phyloP scores from a whole-genome alignment of 2,888 invertebrate species.

The Calameuta pallipes region DNA sequence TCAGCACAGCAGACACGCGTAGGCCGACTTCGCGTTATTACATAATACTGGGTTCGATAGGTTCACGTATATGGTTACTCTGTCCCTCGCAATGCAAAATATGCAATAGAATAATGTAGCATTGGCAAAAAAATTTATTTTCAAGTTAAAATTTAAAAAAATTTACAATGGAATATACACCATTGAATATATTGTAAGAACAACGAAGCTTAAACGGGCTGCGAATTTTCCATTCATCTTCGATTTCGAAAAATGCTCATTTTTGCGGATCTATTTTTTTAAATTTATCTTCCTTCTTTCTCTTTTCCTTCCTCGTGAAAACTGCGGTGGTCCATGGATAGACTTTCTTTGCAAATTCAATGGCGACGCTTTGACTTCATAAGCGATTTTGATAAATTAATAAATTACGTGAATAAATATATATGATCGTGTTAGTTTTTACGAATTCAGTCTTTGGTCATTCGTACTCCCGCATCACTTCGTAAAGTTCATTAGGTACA shows the following conservation, averaged over 20 bases:
- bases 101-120: too few relatives aligned
- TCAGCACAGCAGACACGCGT: background rate
- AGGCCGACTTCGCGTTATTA: background rate
- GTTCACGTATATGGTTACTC: background rate
- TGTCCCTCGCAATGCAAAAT: background rate
- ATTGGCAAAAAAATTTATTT: too few relatives aligned
- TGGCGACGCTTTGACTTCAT: background rate
- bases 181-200: background rate
- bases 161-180: background rate
- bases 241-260: background rate
- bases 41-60: background rate
- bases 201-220: background rate
- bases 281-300: background rate
- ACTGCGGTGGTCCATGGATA: background rate
- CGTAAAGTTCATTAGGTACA: background rate
- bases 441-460: constrained; percentile 23
- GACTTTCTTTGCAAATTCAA: background rate
- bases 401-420: constrained; percentile 13
- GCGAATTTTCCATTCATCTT: background rate
- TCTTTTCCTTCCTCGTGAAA: background rate
- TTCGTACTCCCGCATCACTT: constrained; percentile 6
- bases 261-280: background rate
- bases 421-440: constrained; percentile 3
- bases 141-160: too few relatives aligned
- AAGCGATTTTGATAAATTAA: background rate